Evolutionary conservation across 2,113 vertebrate genomes (phyloP), one percentile per base, ranked within the genome.

Genomic region (Dolichallabes microphthalmus): DNA sequence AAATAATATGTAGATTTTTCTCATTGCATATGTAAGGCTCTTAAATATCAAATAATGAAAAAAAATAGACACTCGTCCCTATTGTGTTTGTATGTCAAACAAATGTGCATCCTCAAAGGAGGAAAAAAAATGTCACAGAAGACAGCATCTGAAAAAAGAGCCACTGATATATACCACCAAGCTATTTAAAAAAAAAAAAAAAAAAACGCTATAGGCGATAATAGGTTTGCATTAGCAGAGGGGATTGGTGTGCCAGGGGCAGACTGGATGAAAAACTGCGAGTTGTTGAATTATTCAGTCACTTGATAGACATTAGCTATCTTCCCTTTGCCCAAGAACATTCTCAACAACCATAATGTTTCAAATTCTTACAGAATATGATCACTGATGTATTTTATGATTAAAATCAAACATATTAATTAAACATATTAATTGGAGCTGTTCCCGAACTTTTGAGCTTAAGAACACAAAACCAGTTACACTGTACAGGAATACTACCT

Each of bases 261-360:
- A 27, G 60, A 76, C 69, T 60, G 14, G 66, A 85, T 81, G 86
- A 78, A 71, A 83, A 89, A 87, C 69, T 58, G 82, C 80, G 83
- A 85, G 83, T 53, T 77, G 55, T 61, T 90, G 77, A 88, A 90
- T 89, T 76, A 88, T 90, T 90, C 85, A 90, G 57, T 52, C 35
- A 53, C 39, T 85, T 83, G 57, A 86, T 83, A 88, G 77, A 88
- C 80, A 81, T 87, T 81, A 86, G 75, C 74, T 75, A 69, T 87
- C 83, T 60, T 87, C 66, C 53, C 52, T 79, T 68, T 55, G 86
- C 52, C 53, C 85, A 85, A 85, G 73, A 86, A 82, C 78, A 71
- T 35, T 82, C 73, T 58, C 85, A 79, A 71, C 81, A 60, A 64
- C 52, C 68, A 74, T 64, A 81, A 57, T 53, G 63, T 88, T n/a